Conservation (phyloP, 2,797 vertebrate species). For the Mastacembelus armatus region DNA sequence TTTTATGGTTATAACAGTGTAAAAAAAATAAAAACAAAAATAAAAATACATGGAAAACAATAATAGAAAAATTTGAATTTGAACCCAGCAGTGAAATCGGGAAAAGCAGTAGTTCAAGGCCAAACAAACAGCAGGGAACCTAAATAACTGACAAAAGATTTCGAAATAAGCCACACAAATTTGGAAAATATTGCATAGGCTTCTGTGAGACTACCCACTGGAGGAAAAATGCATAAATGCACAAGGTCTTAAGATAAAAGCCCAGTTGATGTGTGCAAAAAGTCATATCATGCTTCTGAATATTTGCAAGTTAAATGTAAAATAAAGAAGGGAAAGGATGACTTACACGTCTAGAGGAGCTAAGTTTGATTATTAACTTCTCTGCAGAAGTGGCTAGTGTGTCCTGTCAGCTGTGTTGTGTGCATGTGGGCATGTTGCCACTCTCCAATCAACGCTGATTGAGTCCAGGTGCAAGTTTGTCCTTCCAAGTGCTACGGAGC, state of each 20-base stretch:
- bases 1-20: too few species aligned
- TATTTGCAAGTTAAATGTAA: conserved; percentile 17
- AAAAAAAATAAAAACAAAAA: conserved; percentile 12
- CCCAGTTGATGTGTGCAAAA: background rate
- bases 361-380: conserved; percentile 25
- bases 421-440: conserved; percentile 67
- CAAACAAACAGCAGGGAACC: conserved; percentile 43
- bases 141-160: conserved; percentile 29
- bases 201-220: conserved; percentile 10
- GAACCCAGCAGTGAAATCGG: conserved; percentile 34
- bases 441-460: conserved; percentile 77
- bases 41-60: background rate
- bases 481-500: conserved; percentile 70
- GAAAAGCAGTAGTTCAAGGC: conserved; percentile 40
- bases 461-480: conserved; percentile 80
- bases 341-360: conserved; percentile 3
- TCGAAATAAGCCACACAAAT: conserved; percentile 45
- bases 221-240: conserved; percentile 12
- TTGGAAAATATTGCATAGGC: conserved; percentile 5
- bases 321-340: conserved; percentile 13
- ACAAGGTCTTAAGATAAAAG: conserved; percentile 1
- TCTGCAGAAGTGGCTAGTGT: conserved; percentile 5
- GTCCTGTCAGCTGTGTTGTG: conserved; percentile 66
- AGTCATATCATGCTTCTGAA: conserved; percentile 6
- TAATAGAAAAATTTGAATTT: conserved; percentile 14